Conservation (phyloP, 2,888 invertebrate species). For the Pseudoips prasinana region DNA sequence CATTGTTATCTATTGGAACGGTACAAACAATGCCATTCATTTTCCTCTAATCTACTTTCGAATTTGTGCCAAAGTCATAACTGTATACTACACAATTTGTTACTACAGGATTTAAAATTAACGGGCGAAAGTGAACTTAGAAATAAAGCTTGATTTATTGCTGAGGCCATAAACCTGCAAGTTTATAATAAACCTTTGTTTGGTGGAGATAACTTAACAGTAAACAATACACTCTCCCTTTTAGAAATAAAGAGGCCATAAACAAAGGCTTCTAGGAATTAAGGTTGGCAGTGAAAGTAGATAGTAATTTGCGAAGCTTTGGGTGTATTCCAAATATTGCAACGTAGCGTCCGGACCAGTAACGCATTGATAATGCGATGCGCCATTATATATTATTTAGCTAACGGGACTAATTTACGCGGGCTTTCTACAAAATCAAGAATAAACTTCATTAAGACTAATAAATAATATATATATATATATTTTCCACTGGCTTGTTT, state of each 20-base stretch:
- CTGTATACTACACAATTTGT: too few species aligned
- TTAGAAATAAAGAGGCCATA: constrained; percentile 12
- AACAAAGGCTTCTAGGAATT: constrained; percentile 6
- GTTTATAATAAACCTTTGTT: constrained; percentile 11
- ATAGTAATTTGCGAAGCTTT: constrained; percentile 16
- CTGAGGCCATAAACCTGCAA: constrained; percentile 10
- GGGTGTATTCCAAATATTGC: constrained; percentile 19
- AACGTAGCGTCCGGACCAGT: neutral
- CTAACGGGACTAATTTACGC: too few species aligned
- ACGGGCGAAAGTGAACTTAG: constrained; percentile 13
- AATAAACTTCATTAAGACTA: too few species aligned
- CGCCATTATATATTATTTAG: too few species aligned
- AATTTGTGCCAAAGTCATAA: too few species aligned
- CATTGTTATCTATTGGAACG: too few species aligned
- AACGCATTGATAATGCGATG: too few species aligned
- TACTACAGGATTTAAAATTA: neutral
- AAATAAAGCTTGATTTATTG: constrained; percentile 11
- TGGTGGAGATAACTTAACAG: constrained; percentile 6
- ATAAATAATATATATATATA: too few species aligned
- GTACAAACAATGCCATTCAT: too few species aligned
- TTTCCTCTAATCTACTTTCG: too few species aligned
- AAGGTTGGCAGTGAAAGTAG: constrained; percentile 26
- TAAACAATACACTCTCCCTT: constrained; percentile 18
- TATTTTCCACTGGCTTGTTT: too few species aligned
- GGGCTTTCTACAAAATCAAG: too few species aligned